These are phyloP conservation scores for Hypocryptadius cinnamomeus DNA, from an alignment of 2,113 vertebrate genomes.

Conservation along the genomic window DNA sequence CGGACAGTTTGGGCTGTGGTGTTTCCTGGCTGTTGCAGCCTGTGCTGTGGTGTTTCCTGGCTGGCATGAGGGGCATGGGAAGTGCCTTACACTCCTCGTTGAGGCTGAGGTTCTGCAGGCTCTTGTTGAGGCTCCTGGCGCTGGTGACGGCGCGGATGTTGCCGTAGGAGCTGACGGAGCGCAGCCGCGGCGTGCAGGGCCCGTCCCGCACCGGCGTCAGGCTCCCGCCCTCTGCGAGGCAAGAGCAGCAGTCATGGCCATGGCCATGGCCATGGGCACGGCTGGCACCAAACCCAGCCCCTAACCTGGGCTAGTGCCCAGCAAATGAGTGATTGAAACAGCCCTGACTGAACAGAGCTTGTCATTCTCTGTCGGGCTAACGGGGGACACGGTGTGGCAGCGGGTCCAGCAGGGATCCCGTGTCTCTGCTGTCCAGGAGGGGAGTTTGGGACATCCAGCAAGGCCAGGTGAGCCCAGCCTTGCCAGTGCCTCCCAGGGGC, in stretches of 20 bases:
- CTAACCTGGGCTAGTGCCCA: neutral
- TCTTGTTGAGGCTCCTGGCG: constrained; percentile 91
- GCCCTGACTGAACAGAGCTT: rapidly evolving
- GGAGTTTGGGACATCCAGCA: neutral
- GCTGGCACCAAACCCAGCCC: rapidly evolving
- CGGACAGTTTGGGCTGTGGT: neutral
- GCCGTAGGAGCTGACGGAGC: constrained; percentile 97
- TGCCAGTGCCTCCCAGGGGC: neutral
- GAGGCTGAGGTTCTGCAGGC: constrained; percentile 95
- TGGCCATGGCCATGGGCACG: rapidly evolving
- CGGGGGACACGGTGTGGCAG: rapidly evolving
- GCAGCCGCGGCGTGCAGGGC: constrained; percentile 85
- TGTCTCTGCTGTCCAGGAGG: neutral
- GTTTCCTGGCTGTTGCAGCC: neutral
- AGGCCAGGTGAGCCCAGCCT: neutral
- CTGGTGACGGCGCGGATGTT: constrained; percentile 92
- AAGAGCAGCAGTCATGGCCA: neutral
- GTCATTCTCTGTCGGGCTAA: rapidly evolving
- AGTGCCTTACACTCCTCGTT: constrained; percentile 82
- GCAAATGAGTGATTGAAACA: rapidly evolving
- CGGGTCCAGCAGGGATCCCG: rapidly evolving
- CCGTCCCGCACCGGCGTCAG: constrained; percentile 88
- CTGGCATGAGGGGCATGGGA: too few species aligned
- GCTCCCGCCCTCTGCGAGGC: constrained; percentile 79
- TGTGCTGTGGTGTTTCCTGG: rapidly evolving